Evolutionary conservation across 2,113 vertebrate genomes (phyloP).

Genomic region (Lepisosteus osseus): DNA sequence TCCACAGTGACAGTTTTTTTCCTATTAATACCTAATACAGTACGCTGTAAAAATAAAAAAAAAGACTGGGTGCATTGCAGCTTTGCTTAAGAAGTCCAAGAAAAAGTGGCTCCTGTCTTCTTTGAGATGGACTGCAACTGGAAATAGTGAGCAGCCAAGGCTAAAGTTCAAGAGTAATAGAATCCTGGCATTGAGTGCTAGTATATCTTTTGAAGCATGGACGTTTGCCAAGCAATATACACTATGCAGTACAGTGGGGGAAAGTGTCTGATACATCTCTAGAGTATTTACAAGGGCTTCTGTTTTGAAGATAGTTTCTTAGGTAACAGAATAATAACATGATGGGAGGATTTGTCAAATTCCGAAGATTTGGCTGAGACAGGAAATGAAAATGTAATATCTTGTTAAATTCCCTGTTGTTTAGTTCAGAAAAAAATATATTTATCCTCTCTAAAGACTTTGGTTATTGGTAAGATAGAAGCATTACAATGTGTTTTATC

Average conservation of each 20-base stretch:
- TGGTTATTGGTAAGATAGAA: slow-evolving; percentile 19
- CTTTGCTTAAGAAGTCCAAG: slow-evolving; percentile 46
- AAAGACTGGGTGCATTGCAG: slow-evolving; percentile 33
- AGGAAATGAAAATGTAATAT: slow-evolving; percentile 53
- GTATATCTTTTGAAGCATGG: slow-evolving; percentile 71
- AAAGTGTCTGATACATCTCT: slow-evolving; percentile 72
- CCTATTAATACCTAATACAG: slow-evolving; percentile 23
- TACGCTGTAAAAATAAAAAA: neutral
- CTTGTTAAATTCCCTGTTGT: slow-evolving; percentile 60
- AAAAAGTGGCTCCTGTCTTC: slow-evolving; percentile 45
- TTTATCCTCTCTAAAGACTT: slow-evolving; percentile 25
- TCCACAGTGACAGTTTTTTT: slow-evolving; percentile 15
- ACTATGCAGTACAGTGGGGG: slow-evolving; percentile 54
- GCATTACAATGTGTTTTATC: neutral
- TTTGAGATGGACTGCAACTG: slow-evolving; percentile 67
- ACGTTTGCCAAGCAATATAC: slow-evolving; percentile 70
- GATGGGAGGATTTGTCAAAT: slow-evolving; percentile 63
- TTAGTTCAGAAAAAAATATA: slow-evolving; percentile 75
- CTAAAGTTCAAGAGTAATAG: slow-evolving; percentile 73
- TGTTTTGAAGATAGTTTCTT: slow-evolving; percentile 87
- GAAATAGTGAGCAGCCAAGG: slow-evolving; percentile 68
- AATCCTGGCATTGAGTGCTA: slow-evolving; percentile 66
- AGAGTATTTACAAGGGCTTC: slow-evolving; percentile 79
- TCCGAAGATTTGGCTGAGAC: slow-evolving; percentile 53
- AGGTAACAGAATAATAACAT: slow-evolving; percentile 77